These are phyloP conservation scores for Phyllotreta cruciferae DNA, from an alignment of 2,888 invertebrate genomes.

Conservation along the genomic window DNA sequence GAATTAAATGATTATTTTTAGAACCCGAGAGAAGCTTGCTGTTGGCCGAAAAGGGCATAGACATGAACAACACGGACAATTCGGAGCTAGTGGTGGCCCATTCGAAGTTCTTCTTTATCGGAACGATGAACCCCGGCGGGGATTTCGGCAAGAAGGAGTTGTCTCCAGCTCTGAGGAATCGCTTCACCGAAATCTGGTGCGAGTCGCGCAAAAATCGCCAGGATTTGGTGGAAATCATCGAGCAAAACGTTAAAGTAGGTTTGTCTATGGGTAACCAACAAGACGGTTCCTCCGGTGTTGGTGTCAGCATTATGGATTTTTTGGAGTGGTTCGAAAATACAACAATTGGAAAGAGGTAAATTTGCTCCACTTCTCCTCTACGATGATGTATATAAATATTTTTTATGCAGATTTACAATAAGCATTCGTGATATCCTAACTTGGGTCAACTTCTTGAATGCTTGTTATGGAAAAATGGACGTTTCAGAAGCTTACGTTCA, in stretches of 20 bases:
- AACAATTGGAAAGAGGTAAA: conserved; percentile 72
- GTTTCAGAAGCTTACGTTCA: conserved; percentile 79
- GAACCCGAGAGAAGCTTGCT: conserved; percentile 92
- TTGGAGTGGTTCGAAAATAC: conserved; percentile 76
- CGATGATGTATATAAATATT: too few relatives aligned
- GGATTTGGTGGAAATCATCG: conserved; percentile 82
- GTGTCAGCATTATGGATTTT: conserved; percentile 79
- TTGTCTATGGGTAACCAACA: conserved; percentile 65
- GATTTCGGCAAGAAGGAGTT: conserved; percentile 99
- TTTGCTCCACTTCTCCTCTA: too few relatives aligned
- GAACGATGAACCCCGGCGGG: conserved; percentile 99
- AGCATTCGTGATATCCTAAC: conserved; percentile 92
- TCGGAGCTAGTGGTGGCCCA: conserved; percentile 69
- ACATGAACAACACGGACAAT: conserved; percentile 63
- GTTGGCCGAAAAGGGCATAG: conserved; percentile 87
- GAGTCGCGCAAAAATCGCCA: conserved; percentile 73
- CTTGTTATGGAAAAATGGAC: conserved; percentile 60
- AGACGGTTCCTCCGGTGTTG: conserved; percentile 67
- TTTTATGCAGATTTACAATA: conserved; percentile 73
- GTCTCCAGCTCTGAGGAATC: conserved; percentile 94
- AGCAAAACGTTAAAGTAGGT: conserved; percentile 71
- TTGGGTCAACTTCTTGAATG: conserved; percentile 91
- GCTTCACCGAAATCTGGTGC: conserved; percentile 99
- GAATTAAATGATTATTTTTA: conserved; percentile 47
- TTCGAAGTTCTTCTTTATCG: conserved; percentile 85